Conservation (phyloP, 1,140 invertebrate genomes). For the Orius insidiosus region DNA sequence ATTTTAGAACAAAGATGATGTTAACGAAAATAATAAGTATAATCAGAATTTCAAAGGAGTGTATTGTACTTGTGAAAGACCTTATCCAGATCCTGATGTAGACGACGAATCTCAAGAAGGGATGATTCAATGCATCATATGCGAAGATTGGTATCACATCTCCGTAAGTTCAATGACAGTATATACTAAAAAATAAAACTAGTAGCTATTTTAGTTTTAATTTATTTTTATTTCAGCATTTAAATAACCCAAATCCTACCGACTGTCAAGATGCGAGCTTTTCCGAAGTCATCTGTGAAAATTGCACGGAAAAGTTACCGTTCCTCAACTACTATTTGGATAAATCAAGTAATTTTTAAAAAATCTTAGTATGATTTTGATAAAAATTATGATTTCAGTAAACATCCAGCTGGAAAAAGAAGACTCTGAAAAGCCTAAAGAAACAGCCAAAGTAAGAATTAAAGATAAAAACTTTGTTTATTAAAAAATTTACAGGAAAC, state of each 20-base stretch:
- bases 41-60: constrained; percentile 89
- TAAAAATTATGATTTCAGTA: too few relatives aligned
- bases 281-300: constrained; percentile 60
- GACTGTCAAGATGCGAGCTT: constrained; percentile 33
- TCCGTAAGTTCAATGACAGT: constrained; percentile 30
- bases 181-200: too few relatives aligned
- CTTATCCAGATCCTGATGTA: constrained; percentile 70
- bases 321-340: constrained; percentile 53
- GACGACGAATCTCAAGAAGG: constrained; percentile 62
- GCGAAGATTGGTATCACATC: constrained; percentile 96
- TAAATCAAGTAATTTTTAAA: too few relatives aligned
- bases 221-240: constrained; percentile 52
- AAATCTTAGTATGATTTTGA: too few relatives aligned
- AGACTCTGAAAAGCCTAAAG: too few relatives aligned
- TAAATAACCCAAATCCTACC: constrained; percentile 37
- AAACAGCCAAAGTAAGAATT: too few relatives aligned
- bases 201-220: too few relatives aligned
- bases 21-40: constrained; percentile 66
- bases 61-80: constrained; percentile 85
- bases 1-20: constrained; percentile 35
- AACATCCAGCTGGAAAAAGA: too few relatives aligned
- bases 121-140: constrained; percentile 93
- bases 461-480: too few relatives aligned
- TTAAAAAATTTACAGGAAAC: too few relatives aligned
- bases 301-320: constrained; percentile 51